Percentiles rank a stretch among this genome's conserved stretches.
Evolutionary conservation across 2,113 vertebrate species (phyloP).

Genomic region (Xenopus borealis): DNA sequence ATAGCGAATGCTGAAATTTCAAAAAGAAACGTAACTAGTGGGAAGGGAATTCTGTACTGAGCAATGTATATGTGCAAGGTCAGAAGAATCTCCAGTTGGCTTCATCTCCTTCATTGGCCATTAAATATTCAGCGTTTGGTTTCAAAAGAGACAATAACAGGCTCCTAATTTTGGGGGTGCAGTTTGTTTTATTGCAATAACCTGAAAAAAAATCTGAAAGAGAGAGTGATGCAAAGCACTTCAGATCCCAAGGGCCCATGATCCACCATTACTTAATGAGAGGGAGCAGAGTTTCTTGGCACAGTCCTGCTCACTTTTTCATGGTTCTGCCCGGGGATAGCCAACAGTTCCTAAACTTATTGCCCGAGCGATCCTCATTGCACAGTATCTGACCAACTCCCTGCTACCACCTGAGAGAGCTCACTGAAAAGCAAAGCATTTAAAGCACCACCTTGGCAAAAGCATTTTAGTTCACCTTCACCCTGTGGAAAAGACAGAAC

Average conservation of each 20-base stretch:
- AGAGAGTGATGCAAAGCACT: neutral
- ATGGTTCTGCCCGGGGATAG: neutral
- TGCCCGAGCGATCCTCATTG: constrained; percentile 5
- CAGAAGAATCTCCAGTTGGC: neutral
- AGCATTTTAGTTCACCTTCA: constrained; percentile 85
- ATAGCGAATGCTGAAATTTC: neutral
- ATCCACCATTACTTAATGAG: neutral
- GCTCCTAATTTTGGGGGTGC: neutral
- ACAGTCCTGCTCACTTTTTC: neutral
- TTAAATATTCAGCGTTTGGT: neutral
- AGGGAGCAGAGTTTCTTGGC: constrained; percentile 7
- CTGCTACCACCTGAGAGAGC: constrained; percentile 87
- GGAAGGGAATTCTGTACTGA: neutral
- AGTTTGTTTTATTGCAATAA: neutral
- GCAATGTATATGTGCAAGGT: neutral
- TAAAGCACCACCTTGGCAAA: constrained; percentile 69
- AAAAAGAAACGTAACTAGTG: neutral
- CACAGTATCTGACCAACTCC: constrained; percentile 35
- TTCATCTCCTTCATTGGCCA: no score
- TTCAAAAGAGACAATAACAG: neutral
- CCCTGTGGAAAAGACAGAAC: constrained; percentile 72
- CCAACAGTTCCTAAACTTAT: neutral
- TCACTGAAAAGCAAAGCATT: constrained; percentile 60
- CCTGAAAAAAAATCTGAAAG: neutral
- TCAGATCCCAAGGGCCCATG: neutral